Conservation (phyloP, 2,113 vertebrate species). For the Callaeas wilsoni region DNA sequence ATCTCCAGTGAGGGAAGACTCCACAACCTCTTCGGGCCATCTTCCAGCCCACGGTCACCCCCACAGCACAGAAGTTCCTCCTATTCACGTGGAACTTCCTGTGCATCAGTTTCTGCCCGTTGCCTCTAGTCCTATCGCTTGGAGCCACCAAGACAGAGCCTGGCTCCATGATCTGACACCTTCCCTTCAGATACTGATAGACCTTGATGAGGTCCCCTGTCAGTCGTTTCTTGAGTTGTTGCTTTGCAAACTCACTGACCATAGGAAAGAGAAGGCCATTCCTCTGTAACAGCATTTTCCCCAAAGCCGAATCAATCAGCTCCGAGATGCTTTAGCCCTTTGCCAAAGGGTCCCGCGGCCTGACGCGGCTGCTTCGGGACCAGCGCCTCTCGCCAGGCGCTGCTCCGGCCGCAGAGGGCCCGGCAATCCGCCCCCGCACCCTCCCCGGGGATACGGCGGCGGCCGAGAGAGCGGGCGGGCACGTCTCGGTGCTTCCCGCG, state of each 20-base stretch:
- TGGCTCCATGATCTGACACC: background rate
- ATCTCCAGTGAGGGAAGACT: background rate
- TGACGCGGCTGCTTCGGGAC: too few species aligned
- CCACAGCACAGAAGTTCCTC: background rate
- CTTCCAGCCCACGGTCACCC: background rate
- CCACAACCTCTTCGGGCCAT: background rate
- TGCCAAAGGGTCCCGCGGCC: background rate
- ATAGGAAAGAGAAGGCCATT: fast-evolving
- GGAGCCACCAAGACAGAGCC: too few species aligned
- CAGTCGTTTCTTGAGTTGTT: background rate
- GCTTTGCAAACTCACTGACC: background rate
- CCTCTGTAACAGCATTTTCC: fast-evolving
- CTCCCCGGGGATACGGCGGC: fast-evolving
- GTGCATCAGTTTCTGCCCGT: background rate
- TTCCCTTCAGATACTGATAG: background rate
- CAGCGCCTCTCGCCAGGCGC: background rate
- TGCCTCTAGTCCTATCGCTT: background rate
- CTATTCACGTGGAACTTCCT: background rate
- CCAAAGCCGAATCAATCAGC: background rate
- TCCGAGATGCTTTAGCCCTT: background rate
- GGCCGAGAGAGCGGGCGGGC: too few species aligned
- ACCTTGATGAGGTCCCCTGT: too few species aligned
- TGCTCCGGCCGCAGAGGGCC: background rate
- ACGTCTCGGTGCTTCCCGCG: fast-evolving
- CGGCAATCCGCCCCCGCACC: fast-evolving